Evolutionary conservation across 2,888 invertebrate genomes (phyloP).

Genomic region (Ptilodon capucinus): DNA sequence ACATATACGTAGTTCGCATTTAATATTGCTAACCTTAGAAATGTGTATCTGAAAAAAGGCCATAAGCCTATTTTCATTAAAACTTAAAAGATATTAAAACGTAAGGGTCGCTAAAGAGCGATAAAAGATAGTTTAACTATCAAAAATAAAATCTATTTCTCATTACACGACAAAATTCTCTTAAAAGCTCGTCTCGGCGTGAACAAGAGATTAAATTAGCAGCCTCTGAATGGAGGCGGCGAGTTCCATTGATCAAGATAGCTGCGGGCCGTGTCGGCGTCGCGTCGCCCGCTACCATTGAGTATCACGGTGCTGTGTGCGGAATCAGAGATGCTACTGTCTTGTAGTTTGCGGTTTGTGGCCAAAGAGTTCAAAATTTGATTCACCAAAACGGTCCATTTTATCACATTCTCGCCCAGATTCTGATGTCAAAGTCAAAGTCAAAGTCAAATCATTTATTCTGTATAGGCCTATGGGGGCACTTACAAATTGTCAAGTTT

Average conservation of each 20-base stretch:
- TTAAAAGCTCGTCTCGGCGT: slow-evolving; percentile 28
- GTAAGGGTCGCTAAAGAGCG: background rate
- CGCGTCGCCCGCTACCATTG: background rate
- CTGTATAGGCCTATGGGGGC: too few species aligned
- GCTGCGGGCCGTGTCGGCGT: background rate
- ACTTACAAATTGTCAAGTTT: too few species aligned
- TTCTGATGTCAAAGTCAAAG: too few species aligned
- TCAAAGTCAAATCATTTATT: too few species aligned
- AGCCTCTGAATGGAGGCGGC: slow-evolving; percentile 13
- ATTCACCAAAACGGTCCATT: too few species aligned
- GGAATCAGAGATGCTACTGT: background rate
- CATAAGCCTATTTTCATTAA: background rate
- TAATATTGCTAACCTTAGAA: too few species aligned
- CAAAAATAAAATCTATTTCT: slow-evolving; percentile 7
- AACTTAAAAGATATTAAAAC: background rate
- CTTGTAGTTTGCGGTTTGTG: background rate
- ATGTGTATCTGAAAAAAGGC: too few species aligned
- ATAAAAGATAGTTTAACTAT: slow-evolving; percentile 7
- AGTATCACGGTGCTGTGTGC: background rate
- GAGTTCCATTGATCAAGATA: slow-evolving; percentile 16
- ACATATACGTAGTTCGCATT: too few species aligned
- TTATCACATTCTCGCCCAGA: too few species aligned
- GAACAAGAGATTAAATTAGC: slow-evolving; percentile 38
- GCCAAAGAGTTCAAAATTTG: too few species aligned
- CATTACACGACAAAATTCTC: slow-evolving; percentile 30